phyloP scores from a whole-genome alignment of 2,888 invertebrate genomes.

The Abscondita cerata region DNA sequence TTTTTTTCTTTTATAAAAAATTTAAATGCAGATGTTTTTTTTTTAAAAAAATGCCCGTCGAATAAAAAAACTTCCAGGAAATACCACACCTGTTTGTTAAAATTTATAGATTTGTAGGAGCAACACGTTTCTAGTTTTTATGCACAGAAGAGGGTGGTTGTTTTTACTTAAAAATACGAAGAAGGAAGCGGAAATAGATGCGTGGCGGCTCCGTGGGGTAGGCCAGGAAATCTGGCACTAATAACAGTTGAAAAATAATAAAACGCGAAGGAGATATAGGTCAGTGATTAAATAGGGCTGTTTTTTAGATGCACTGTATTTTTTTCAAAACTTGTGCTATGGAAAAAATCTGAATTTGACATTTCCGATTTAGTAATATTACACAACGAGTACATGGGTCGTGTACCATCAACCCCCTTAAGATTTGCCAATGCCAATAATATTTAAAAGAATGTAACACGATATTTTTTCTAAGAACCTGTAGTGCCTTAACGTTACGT shows the following conservation, averaged over 20 bases:
- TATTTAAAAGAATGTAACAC: slow-evolving; percentile 2
- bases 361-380: slow-evolving; percentile 4
- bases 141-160: slow-evolving; percentile 14
- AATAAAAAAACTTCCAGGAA: slow-evolving; percentile 12
- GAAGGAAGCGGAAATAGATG: slow-evolving; percentile 28
- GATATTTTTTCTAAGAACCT: slow-evolving; percentile 1
- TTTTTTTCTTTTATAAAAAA: slow-evolving; percentile 3
- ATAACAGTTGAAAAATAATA: slow-evolving; percentile 21
- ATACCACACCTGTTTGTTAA: slow-evolving; percentile 20
- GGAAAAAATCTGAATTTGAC: background rate
- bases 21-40: slow-evolving; percentile 5
- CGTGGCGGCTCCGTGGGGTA: slow-evolving; percentile 16
- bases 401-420: background rate
- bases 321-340: slow-evolving; percentile 1
- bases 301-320: slow-evolving; percentile 17
- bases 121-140: slow-evolving; percentile 12
- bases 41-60: background rate
- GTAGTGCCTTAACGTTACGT: no score
- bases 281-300: slow-evolving; percentile 26
- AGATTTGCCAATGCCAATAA: background rate
- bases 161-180: slow-evolving; percentile 24
- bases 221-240: slow-evolving; percentile 30
- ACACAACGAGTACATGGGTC: background rate
- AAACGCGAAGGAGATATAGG: slow-evolving; percentile 31
- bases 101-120: slow-evolving; percentile 6